Evolutionary conservation across 2,113 vertebrate species (phyloP).

Genomic region (Acrocephalus arundinaceus): DNA sequence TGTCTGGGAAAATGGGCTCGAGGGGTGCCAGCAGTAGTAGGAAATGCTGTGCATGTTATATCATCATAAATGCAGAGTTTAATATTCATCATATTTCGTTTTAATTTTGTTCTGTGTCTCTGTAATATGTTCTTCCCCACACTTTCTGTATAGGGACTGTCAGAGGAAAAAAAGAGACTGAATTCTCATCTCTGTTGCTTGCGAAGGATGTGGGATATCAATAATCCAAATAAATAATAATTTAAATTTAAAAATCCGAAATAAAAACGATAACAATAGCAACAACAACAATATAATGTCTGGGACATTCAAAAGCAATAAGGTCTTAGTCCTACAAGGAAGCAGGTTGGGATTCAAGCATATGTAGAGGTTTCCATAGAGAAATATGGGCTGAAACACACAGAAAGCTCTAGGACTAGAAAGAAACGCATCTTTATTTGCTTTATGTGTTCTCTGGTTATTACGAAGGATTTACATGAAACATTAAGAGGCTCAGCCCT

Average conservation of each 20-base stretch:
- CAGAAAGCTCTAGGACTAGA: not conserved
- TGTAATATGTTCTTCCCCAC: not conserved
- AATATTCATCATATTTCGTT: not conserved
- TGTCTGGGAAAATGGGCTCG: not conserved
- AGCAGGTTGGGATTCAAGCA: not conserved
- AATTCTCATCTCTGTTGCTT: not conserved
- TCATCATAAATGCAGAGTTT: not conserved
- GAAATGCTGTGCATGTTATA: not conserved
- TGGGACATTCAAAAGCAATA: not conserved
- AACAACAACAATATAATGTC: not conserved
- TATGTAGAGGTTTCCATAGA: not conserved
- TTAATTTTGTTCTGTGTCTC: not conserved
- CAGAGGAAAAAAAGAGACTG: not conserved
- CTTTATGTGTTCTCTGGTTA: not conserved
- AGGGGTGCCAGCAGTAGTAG: not conserved
- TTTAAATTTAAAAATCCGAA: not conserved
- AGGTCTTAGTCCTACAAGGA: not conserved
- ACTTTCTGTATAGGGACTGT: not conserved
- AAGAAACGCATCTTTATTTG: not conserved
- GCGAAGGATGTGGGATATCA: not conserved
- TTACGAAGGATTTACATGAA: not conserved
- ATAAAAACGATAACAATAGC: fast-evolving
- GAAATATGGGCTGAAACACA: not conserved
- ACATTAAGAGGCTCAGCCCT: not conserved
- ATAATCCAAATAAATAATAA: not conserved